A percentile compares a stretch with the other conserved stretches of the same genome.
Conservation (phyloP, 2,113 vertebrate genomes). For the Alligator mississippiensis region DNA sequence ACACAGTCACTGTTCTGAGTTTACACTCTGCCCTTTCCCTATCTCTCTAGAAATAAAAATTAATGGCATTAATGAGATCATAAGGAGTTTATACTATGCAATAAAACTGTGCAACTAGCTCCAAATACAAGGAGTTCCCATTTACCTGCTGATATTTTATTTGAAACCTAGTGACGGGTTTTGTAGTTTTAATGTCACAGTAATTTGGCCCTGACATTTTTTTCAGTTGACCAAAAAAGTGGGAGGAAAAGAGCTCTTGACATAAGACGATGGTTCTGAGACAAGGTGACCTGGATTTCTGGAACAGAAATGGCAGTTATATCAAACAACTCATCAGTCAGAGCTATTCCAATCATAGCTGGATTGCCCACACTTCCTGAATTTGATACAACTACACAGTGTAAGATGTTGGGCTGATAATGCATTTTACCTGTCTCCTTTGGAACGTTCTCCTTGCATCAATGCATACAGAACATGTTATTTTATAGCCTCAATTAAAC, state of each 20-base stretch:
- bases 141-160: constrained; percentile 41
- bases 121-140: constrained; percentile 27
- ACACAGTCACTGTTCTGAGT: not conserved
- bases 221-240: not conserved
- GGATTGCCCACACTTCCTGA: not conserved
- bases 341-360: not conserved
- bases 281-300: not conserved
- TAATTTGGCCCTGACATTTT: not conserved
- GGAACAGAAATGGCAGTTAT: not conserved
- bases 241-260: not conserved
- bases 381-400: not conserved
- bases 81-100: constrained; percentile 10
- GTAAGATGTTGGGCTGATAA: not conserved
- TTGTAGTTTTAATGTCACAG: not conserved
- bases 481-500: not conserved
- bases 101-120: constrained; percentile 21
- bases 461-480: not conserved
- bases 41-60: not conserved
- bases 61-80: constrained; percentile 5
- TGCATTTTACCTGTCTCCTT: not conserved
- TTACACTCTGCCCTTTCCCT: not conserved
- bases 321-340: not conserved
- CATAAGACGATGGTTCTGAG: not conserved
- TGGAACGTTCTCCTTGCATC: not conserved
- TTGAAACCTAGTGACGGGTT: not conserved